Base-by-base conservation (phyloP, 2,113 vertebrate species). In the Vicugna pacos region DNA sequence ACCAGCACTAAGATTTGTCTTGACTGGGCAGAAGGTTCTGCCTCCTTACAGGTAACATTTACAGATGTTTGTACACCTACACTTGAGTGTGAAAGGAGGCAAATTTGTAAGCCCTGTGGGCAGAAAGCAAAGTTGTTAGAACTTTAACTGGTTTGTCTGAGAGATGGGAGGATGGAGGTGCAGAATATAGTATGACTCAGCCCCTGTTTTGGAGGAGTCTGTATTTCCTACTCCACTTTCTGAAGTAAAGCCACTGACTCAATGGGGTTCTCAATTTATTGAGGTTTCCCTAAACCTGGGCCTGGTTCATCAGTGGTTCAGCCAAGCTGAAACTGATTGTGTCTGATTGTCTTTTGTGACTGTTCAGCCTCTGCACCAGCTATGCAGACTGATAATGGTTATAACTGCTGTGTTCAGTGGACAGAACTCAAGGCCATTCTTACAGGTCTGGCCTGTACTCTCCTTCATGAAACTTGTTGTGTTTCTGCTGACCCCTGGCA, bases 81-180 rank as follows among this genome's bases (percentile, higher is more conserved):
- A 80, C 7, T 67, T 82, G 30, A 64, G 6, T 85, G 17, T 50
- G 50, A 84, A 93, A 89, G 70, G 46, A 94, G 73, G 42, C 72
- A 93, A 38, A 67, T 93, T 89, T 96, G 32, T 17, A 96, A 26
- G 22, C 32, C 35, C 9, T 69, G 2, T 77, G 65, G 70, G 62
- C 50, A 86, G 30, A 96, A 93, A 95, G 50, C 32, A 85, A 81
- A 97, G 52, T 85, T 94, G 65, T 69, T 91, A 93, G 92, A 94
- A 86, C 13, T 92, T 94, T 90, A 22, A 84, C 8, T 77, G 32
- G 30, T 87, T 93, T 93, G 76, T 48, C 38, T 95, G 52, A 93
- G 93, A 96, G 83, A 81, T 82, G 24, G 80, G 72, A 46, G 24
- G 60, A 73, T 90, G 32, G 62, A 42, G 6, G 26, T 97, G 14